Evolutionary conservation across 2,797 vertebrate species (phyloP), one percentile per base, ranked within the genome.

Genomic region (Sebastes oblongus): DNA sequence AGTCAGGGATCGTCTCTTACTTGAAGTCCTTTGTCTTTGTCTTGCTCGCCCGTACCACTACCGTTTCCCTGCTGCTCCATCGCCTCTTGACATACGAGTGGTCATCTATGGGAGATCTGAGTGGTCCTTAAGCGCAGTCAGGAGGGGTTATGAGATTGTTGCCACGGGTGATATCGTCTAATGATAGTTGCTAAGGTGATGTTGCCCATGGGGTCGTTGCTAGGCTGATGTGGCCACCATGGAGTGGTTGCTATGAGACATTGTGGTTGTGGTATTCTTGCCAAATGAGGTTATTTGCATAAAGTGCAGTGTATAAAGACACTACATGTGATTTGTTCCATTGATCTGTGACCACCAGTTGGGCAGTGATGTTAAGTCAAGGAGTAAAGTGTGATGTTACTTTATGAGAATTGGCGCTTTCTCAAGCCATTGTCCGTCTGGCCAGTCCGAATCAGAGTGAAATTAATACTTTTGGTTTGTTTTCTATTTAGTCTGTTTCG

Each of bases 111-210:
- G 65, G 66, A 82, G 66, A 85, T 75, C 67, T 87, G 55, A 92
- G 84, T 85, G 82, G 55, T 81, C 66, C 67, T 81, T 69, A 56
- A 77, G 66, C 79, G 72, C 78, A 85, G 84, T 86, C 82, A 67
- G 66, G 29, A 70, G 58, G 59, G 67, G 12, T 84, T 82, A 88
- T 81, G 75, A 77, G 77, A 81, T 81, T 86, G 90, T 93, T 91
- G 85, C 91, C 65, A 86, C 58, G 81, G 85, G 77, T 65, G 82
- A 92, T 82, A 67, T 83, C 5, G 2, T 81, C 60, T 80, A 39
- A 84, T 70, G 78, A 76, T 80, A 61, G 91, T 92, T 91, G 84
- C 92, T 81, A 90, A 64, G 91, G 87, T 73, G 79, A 91, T 52
- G 14, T 65, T 70, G 46, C 74, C 77, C 52, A 25, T 73, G 69